These are phyloP conservation scores for Arctia plantaginis DNA, from an alignment of 2,888 invertebrate genomes.

Conservation along the genomic window DNA sequence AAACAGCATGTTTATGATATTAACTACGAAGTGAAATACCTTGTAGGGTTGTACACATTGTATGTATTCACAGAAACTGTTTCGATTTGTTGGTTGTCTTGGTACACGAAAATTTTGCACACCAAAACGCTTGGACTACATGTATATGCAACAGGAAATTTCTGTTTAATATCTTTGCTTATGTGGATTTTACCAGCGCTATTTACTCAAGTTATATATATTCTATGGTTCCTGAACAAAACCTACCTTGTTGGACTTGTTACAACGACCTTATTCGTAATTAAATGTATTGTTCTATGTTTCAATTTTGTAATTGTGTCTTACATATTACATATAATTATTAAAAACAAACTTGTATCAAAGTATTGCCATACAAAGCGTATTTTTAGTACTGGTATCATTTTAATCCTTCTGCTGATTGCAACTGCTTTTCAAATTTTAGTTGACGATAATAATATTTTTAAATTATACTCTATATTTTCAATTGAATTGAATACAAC, in stretches of 20 bases:
- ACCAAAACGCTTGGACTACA: not conserved
- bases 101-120: constrained; percentile 12
- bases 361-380: not conserved
- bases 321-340: constrained; percentile 1
- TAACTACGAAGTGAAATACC: not conserved
- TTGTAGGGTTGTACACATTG: not conserved
- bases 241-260: constrained; percentile 3
- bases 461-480: constrained; percentile 19
- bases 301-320: not conserved
- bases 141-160: not conserved
- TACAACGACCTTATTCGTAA: constrained; percentile 3
- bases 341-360: constrained; percentile 5
- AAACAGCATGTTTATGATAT: constrained; percentile 12
- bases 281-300: constrained; percentile 13
- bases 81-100: constrained; percentile 8
- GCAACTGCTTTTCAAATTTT: constrained; percentile 3
- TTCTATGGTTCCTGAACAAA: constrained; percentile 8
- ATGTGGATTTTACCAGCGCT: constrained; percentile 6
- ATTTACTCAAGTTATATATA: not conserved
- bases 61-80: constrained; percentile 9
- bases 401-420: not conserved
- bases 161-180: not conserved
- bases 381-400: not conserved
- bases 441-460: constrained; percentile 15
- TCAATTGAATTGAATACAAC: constrained; percentile 3